Conservation (phyloP, 2,113 vertebrate genomes). For the Urocynchramus pylzowi region DNA sequence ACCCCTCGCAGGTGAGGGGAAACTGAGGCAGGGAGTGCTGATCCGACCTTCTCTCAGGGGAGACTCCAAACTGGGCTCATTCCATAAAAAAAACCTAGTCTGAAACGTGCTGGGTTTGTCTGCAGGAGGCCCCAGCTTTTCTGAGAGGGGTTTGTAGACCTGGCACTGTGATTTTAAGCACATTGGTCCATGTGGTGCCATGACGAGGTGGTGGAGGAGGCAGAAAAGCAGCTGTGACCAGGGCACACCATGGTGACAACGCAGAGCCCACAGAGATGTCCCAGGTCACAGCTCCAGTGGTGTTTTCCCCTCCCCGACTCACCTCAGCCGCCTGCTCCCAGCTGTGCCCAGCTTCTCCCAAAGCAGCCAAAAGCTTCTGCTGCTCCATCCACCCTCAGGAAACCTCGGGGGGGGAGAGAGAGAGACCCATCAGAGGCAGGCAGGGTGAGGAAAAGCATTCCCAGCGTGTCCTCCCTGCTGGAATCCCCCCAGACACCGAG, state of each 20-base stretch:
- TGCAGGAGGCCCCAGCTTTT: neutral
- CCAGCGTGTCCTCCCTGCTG: neutral
- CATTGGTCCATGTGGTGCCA: rapidly evolving
- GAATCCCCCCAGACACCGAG: neutral
- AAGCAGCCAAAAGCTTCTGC: neutral
- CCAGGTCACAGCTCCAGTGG: rapidly evolving
- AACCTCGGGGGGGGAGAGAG: neutral
- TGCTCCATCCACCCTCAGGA: neutral
- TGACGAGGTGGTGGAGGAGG: neutral
- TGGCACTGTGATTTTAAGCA: neutral
- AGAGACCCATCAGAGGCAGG: neutral
- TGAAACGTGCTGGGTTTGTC: neutral
- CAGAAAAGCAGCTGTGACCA: neutral
- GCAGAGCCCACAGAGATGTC: neutral
- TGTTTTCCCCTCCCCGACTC: neutral
- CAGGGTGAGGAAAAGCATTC: neutral
- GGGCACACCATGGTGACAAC: rapidly evolving
- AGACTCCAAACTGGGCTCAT: neutral
- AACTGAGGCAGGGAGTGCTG: neutral
- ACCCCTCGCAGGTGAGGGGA: neutral
- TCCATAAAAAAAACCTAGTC: neutral
- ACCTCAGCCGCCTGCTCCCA: neutral
- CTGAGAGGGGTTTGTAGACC: neutral
- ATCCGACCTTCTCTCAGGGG: neutral
- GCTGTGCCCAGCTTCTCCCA: neutral